Evolutionary conservation across 2,888 invertebrate species (phyloP).

Genomic region (Neoascia interrupta): DNA sequence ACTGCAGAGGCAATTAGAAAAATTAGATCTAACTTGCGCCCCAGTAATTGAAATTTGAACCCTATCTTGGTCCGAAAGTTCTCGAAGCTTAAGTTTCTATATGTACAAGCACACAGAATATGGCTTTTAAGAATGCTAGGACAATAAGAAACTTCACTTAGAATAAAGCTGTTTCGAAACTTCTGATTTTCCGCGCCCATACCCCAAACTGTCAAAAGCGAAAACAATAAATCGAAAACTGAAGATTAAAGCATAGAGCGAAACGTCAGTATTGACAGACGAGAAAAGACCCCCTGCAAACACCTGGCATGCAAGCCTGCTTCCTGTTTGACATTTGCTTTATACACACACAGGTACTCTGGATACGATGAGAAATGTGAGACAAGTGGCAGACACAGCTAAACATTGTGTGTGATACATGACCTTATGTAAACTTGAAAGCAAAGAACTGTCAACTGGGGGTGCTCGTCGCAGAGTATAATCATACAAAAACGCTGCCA

Average conservation of each 20-base stretch:
- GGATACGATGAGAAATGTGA: conserved; percentile 10
- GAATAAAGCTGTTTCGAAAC: too few relatives aligned
- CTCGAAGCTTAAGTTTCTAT: too few relatives aligned
- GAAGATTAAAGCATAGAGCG: not conserved
- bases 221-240: conserved; percentile 31
- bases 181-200: too few relatives aligned
- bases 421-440: conserved; percentile 64
- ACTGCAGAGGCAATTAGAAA: too few relatives aligned
- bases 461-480: not conserved
- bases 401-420: conserved; percentile 41
- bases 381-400: conserved; percentile 52
- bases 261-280: too few relatives aligned
- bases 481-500: not conserved
- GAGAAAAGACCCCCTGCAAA: too few relatives aligned
- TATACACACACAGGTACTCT: conserved; percentile 2
- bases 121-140: too few relatives aligned
- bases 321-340: conserved; percentile 47
- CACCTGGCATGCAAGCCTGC: conserved; percentile 42
- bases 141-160: too few relatives aligned
- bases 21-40: too few relatives aligned
- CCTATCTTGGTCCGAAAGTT: too few relatives aligned
- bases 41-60: too few relatives aligned
- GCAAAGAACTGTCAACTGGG: conserved; percentile 39
- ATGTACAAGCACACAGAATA: too few relatives aligned
- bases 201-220: not conserved